phyloP scores from a whole-genome alignment of 2,888 invertebrate species.

The Heliconius cydno region DNA sequence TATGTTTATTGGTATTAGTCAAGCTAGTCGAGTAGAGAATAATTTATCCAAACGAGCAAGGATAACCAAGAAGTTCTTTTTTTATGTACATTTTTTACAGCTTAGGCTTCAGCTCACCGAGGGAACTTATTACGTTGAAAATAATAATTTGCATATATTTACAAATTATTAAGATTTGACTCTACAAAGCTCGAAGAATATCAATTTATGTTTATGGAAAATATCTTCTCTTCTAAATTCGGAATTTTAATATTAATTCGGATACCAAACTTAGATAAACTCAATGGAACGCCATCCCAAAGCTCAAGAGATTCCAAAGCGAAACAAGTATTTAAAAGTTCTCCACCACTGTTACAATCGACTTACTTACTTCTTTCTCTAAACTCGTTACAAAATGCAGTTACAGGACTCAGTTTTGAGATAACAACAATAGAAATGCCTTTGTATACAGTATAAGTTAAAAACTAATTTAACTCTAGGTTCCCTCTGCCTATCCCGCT shows the following conservation, averaged over 20 bases:
- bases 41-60: too few species aligned
- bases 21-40: too few species aligned
- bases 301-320: slow-evolving; percentile 15
- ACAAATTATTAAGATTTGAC: neutral
- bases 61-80: too few species aligned
- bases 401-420: neutral
- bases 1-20: too few species aligned
- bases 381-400: slow-evolving; percentile 14
- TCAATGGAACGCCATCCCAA: neutral
- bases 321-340: slow-evolving; percentile 14
- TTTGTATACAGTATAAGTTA: neutral
- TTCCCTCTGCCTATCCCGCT: too few species aligned
- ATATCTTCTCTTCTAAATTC: neutral
- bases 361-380: slow-evolving; percentile 9
- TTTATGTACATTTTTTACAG: too few species aligned
- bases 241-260: neutral
- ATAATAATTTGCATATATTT: too few species aligned
- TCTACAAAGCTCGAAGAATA: neutral
- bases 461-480: neutral
- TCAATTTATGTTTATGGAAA: neutral
- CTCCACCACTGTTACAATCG: slow-evolving; percentile 9
- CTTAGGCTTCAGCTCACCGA: too few species aligned
- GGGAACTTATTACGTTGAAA: too few species aligned
- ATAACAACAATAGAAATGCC: neutral
- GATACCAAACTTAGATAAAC: neutral